A percentile compares a stretch with the other conserved stretches of the same genome.
phyloP scores from a whole-genome alignment of 2,888 invertebrate species.

The Empis livida region DNA sequence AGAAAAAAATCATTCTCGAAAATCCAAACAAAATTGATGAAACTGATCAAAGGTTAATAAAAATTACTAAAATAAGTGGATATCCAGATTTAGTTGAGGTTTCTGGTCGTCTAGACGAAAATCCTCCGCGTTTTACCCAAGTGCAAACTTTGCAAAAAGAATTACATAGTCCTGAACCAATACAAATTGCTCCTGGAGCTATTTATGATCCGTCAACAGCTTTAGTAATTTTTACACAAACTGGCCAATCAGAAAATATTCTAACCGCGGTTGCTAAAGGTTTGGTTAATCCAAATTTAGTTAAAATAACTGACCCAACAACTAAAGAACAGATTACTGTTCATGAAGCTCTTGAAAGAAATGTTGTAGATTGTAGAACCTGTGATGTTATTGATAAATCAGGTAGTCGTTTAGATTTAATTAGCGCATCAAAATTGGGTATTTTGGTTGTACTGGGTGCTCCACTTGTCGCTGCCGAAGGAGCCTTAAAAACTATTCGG shows the following conservation, averaged over 20 bases:
- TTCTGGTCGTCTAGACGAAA: constrained; percentile 40
- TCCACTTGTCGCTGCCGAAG: constrained; percentile 58
- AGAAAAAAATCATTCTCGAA: constrained; percentile 49
- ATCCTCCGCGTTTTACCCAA: constrained; percentile 38
- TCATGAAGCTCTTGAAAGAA: constrained; percentile 61
- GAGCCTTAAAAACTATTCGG: constrained; percentile 52
- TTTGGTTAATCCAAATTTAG: constrained; percentile 50
- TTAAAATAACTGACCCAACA: constrained; percentile 57
- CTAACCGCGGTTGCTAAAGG: constrained; percentile 65
- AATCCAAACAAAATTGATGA: constrained; percentile 37
- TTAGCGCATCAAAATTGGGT: constrained; percentile 66
- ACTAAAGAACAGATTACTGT: constrained; percentile 53
- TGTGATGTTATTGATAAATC: constrained; percentile 54
- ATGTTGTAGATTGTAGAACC: constrained; percentile 58
- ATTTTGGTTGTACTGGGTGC: constrained; percentile 62
- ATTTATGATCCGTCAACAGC: constrained; percentile 70
- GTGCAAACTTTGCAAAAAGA: constrained; percentile 38
- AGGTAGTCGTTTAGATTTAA: constrained; percentile 52
- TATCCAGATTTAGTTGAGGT: constrained; percentile 61
- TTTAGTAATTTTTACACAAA: constrained; percentile 57
- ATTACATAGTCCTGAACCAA: constrained; percentile 45
- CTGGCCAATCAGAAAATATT: constrained; percentile 56
- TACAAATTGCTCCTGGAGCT: constrained; percentile 57
- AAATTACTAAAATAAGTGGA: constrained; percentile 58
- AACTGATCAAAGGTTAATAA: constrained; percentile 48